A percentile compares a stretch with the other conserved stretches of the same genome.
These are phyloP conservation scores for Drosophila yooni DNA, from an alignment of 2,888 invertebrate genomes.

Conservation along the genomic window DNA sequence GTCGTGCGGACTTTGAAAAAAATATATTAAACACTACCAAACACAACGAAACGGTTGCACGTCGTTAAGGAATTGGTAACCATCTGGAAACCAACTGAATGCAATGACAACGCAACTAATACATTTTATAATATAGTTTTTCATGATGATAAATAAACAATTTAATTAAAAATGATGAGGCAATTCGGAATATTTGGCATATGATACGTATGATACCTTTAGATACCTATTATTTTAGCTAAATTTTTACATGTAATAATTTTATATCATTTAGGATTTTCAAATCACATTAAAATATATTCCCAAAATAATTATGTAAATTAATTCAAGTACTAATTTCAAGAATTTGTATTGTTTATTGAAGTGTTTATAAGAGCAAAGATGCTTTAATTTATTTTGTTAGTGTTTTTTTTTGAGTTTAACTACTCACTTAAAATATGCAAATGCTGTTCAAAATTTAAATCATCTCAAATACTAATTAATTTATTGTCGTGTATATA, in stretches of 20 bases:
- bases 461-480: neutral
- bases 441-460: neutral
- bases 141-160: neutral
- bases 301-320: neutral
- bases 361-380: neutral
- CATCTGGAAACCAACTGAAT: conserved; percentile 26
- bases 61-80: conserved; percentile 20
- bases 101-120: conserved; percentile 17
- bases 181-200: neutral
- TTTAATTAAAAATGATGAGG: neutral
- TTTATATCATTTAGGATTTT: neutral
- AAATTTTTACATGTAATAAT: neutral
- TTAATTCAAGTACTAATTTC: neutral
- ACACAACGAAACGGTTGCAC: conserved; percentile 31
- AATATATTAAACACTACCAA: conserved; percentile 3
- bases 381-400: neutral
- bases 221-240: neutral
- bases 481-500: neutral
- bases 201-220: neutral
- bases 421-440: neutral
- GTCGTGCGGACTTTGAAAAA: conserved; percentile 53
- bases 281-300: neutral
- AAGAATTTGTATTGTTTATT: neutral
- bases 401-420: neutral
- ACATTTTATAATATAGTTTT: neutral